Evolutionary conservation across 2,888 invertebrate species (phyloP).

Genomic region (Fabriciana adippe): DNA sequence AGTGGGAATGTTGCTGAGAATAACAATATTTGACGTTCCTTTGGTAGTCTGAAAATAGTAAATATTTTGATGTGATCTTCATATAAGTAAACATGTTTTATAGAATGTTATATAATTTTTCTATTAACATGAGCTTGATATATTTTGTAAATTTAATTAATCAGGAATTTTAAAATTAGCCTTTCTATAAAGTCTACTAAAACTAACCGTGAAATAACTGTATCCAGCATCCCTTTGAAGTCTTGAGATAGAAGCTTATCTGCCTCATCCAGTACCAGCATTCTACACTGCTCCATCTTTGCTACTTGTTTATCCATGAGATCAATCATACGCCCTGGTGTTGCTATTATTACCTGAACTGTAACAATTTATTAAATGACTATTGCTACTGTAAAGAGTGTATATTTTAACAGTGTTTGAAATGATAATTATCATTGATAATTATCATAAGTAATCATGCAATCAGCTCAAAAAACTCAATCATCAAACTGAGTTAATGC

Average conservation of each 20-base stretch:
- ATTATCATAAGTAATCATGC: too few relatives aligned
- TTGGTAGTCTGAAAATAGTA: conserved; percentile 87
- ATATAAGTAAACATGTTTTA: conserved; percentile 8
- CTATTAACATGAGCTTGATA: too few relatives aligned
- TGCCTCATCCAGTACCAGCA: conserved; percentile 98
- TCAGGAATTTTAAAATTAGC: too few relatives aligned
- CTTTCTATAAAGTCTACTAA: background rate
- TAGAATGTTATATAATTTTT: conserved; percentile 4
- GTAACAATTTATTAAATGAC: conserved; percentile 18
- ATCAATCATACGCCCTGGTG: conserved; percentile 99
- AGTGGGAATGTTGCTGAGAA: conserved; percentile 99
- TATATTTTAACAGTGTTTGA: too few relatives aligned
- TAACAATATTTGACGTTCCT: conserved; percentile 97
- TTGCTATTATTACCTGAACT: conserved; percentile 99
- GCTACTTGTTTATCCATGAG: conserved; percentile 99
- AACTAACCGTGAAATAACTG: conserved; percentile 88
- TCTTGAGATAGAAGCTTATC: conserved; percentile 99
- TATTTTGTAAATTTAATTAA: too few relatives aligned
- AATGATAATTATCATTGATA: too few relatives aligned
- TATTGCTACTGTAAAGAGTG: too few relatives aligned
- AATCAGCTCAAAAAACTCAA: too few relatives aligned
- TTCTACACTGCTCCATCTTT: conserved; percentile 97
- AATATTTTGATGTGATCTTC: too few relatives aligned
- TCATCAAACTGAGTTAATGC: too few relatives aligned
- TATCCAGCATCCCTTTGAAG: conserved; percentile 99